Evolutionary conservation across 2,888 invertebrate species (phyloP), one percentile per base, ranked within the genome.

Genomic region (Parnassius mnemosyne): DNA sequence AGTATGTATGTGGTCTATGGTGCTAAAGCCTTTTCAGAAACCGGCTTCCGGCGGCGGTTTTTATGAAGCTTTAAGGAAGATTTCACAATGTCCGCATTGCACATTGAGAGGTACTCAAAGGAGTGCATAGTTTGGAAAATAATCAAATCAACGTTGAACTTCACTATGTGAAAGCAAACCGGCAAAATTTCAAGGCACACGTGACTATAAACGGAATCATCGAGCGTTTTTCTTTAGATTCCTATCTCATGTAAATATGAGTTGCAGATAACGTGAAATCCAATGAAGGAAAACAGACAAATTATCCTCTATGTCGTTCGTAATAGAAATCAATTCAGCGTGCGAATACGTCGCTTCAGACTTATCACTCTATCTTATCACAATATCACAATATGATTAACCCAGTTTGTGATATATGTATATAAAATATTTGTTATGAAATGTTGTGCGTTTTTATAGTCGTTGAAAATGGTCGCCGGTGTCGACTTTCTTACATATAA

Each of bases 321-420:
- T 2, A 0, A 3, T 20, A 50, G 34, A 42, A 49, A 41, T 16
- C 11, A 50, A 43, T 55, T 60, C 55, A 0, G 1, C 13, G 34
- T 51, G 51, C 1, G 5, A 13, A 3, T 9, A 5, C 25, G 2
- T 11, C 13, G 12, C 1, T 9, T 9, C n/a, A 49, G 11, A 60
- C 25, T 71, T 77, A 80, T 82, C 79, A 70, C 51, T 57, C 54
- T 78, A 80, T 84, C 85, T 84, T 84, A 86, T 86, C 86, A 70
- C 66, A 68, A 72, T 84, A 86, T 86, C 86, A 70, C 66, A 68
- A 72, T 77, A 78, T 79, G 80, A 85, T 85, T 85, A 87, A 83
- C 86, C 85, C 68, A 85, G 74, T 80, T 86, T 66, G 66, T 67
- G 60, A 44, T 66, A 55, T 75, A 73, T 73, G 73, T 78, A 74